These are phyloP conservation scores for Sus scrofa DNA, from an alignment of 2,113 vertebrate species.

Conservation along the genomic window T2T-Sscrofa CM000821.6:56989001-56989500, in stretches of 20 bases:
- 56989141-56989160: background rate
- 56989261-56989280: background rate
- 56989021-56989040: background rate
- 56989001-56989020: background rate
- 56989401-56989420: background rate
- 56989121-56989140: background rate
- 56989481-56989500: background rate
- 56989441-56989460: background rate
- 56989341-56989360: background rate
- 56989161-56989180: background rate
- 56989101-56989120: background rate
- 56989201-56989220: background rate
- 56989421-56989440: background rate
- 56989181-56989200: background rate
- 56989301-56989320: background rate
- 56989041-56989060: background rate
- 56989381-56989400: background rate
- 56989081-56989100: background rate
- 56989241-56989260: background rate
- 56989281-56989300: background rate
- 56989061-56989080: background rate
- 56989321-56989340: background rate
- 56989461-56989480: background rate
- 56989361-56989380: background rate
- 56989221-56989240: background rate